Percentiles rank a stretch among this genome's conserved stretches.
phyloP scores from a whole-genome alignment of 2,797 vertebrate genomes.

The Sarcophilus harrisii region DNA sequence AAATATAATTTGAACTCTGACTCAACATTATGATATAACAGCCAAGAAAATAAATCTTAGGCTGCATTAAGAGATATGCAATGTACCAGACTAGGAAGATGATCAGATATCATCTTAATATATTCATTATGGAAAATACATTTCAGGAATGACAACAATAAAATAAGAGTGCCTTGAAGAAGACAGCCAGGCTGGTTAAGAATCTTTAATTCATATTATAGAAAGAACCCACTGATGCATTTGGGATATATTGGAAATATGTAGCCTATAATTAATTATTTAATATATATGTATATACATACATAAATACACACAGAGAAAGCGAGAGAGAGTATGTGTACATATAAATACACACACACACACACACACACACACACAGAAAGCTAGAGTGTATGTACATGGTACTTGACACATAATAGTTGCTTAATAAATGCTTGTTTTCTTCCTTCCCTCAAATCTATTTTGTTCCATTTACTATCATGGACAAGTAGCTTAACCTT shows the following conservation, averaged over 20 bases:
- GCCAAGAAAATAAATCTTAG: neutral
- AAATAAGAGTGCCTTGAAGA: neutral
- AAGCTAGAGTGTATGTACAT: too few relatives aligned
- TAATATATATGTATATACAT: too few relatives aligned
- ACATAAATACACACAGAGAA: too few relatives aligned
- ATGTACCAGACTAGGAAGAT: neutral
- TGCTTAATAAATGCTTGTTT: too few relatives aligned
- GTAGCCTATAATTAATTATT: neutral
- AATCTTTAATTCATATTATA: neutral
- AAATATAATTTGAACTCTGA: neutral
- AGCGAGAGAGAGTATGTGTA: too few relatives aligned
- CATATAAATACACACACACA: too few relatives aligned
- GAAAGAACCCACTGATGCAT: neutral
- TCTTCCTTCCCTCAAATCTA: neutral
- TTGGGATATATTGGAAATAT: neutral
- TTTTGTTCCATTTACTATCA: neutral
- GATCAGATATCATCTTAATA: neutral
- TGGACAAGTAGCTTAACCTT: neutral
- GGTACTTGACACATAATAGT: too few relatives aligned
- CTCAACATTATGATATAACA: neutral
- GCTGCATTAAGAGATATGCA: neutral
- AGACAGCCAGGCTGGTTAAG: neutral
- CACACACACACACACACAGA: too few relatives aligned
- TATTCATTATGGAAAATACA: neutral
- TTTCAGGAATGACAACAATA: neutral